Conservation (phyloP, 2,888 invertebrate species). For the Drosophila macrospina region DNA sequence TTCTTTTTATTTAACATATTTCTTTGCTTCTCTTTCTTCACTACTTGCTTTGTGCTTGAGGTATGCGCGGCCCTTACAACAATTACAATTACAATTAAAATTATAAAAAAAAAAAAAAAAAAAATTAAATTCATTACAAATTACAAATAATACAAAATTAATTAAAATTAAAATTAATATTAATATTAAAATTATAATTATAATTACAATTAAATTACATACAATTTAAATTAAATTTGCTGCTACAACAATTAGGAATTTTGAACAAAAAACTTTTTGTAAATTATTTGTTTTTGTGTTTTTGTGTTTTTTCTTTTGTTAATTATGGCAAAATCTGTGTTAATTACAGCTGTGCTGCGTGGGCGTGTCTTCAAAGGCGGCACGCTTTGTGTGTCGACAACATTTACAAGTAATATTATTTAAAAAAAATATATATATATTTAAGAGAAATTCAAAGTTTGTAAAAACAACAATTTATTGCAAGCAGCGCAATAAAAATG, state of each 20-base stretch:
- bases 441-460: not conserved
- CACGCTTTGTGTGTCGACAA: constrained; percentile 39
- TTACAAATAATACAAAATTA: constrained; percentile 41
- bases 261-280: constrained; percentile 25
- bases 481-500: constrained; percentile 22
- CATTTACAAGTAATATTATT: not conserved
- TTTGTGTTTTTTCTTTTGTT: constrained; percentile 13
- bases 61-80: constrained; percentile 51
- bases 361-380: constrained; percentile 64
- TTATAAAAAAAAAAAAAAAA: constrained; percentile 21
- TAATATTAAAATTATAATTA: constrained; percentile 32
- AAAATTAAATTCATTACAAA: constrained; percentile 23
- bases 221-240: constrained; percentile 68
- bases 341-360: constrained; percentile 59
- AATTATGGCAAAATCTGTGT: constrained; percentile 52
- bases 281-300: constrained; percentile 4
- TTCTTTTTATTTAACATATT: constrained; percentile 31
- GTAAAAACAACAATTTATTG: constrained; percentile 26
- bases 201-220: constrained; percentile 25
- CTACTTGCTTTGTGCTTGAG: constrained; percentile 39
- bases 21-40: constrained; percentile 14
- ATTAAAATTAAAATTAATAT: constrained; percentile 31
- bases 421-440: not conserved
- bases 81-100: constrained; percentile 21
- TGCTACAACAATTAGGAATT: constrained; percentile 79